Percentiles rank a stretch among this genome's conserved stretches.
phyloP scores from a whole-genome alignment of 2,888 invertebrate species.

The Drosophila percnosoma region DNA sequence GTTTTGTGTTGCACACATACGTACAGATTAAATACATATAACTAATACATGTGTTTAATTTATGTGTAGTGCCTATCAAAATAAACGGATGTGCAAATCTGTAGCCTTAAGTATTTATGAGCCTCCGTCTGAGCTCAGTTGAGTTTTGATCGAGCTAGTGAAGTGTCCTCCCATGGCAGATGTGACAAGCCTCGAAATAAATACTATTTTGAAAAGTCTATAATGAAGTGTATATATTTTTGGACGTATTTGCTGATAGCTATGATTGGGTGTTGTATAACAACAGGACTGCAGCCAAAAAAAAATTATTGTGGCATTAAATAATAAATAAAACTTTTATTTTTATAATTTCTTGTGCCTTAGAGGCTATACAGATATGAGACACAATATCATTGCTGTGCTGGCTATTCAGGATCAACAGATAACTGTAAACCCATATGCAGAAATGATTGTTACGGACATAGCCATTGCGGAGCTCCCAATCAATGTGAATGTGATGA shows the following conservation, averaged over 20 bases:
- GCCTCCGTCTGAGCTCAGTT: slow-evolving; percentile 32
- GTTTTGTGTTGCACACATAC: not conserved
- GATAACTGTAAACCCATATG: slow-evolving; percentile 41
- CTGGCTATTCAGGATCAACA: slow-evolving; percentile 44
- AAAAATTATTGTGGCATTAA: not conserved
- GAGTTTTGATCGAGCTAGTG: slow-evolving; percentile 3
- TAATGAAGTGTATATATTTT: slow-evolving; percentile 4
- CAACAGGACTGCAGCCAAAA: not conserved
- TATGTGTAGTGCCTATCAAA: slow-evolving; percentile 12
- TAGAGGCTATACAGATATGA: slow-evolving; percentile 15
- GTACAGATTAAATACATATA: not conserved
- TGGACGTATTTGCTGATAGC: slow-evolving; percentile 1
- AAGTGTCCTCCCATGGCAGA: not conserved
- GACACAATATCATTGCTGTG: slow-evolving; percentile 31
- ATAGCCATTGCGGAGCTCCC: slow-evolving; percentile 39
- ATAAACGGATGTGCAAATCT: slow-evolving; percentile 16
- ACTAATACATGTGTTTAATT: not conserved
- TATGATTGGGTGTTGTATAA: not conserved
- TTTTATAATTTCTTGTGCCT: not conserved
- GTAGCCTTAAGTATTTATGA: not conserved
- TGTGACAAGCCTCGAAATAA: not conserved
- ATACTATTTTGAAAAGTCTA: not conserved
- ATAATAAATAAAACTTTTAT: not conserved
- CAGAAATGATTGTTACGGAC: not conserved
- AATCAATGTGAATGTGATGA: slow-evolving; percentile 61